These are phyloP conservation scores for Mycetomoellerius zeteki DNA, from an alignment of 1,140 invertebrate species.

Conservation along the genomic window DNA sequence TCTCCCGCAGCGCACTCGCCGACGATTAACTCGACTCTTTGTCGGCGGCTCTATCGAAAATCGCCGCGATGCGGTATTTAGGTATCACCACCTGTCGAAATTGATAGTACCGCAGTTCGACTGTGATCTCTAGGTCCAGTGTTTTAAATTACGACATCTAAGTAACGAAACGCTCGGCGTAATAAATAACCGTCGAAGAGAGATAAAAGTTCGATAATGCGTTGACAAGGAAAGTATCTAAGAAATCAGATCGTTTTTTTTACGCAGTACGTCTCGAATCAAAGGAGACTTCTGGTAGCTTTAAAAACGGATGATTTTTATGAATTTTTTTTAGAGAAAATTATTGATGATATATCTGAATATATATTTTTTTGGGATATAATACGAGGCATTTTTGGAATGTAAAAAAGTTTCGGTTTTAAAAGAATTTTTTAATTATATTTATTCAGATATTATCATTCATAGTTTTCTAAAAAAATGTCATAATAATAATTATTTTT, in stretches of 20 bases:
- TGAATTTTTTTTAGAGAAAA: too few relatives aligned
- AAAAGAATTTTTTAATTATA: too few relatives aligned
- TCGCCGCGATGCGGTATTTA: conserved; percentile 22
- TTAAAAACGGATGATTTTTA: too few relatives aligned
- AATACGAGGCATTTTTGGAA: too few relatives aligned
- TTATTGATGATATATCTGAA: too few relatives aligned
- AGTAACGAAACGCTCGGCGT: background rate
- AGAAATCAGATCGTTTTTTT: background rate
- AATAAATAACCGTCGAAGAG: background rate
- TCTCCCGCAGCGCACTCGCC: conserved; percentile 7
- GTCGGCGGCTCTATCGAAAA: conserved; percentile 42
- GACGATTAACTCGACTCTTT: conserved; percentile 51
- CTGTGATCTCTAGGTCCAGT: background rate
- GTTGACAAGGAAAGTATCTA: background rate
- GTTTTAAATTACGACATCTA: background rate
- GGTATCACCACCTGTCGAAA: conserved; percentile 38
- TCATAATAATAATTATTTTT: too few relatives aligned
- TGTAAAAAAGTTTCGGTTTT: too few relatives aligned
- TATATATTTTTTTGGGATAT: too few relatives aligned
- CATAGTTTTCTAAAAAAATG: too few relatives aligned
- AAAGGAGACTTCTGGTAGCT: background rate
- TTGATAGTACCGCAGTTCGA: conserved; percentile 37
- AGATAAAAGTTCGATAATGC: background rate
- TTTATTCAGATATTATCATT: too few relatives aligned
- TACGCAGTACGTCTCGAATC: background rate